phyloP scores from a whole-genome alignment of 2,888 invertebrate species.

The Xestia xanthographa region DNA sequence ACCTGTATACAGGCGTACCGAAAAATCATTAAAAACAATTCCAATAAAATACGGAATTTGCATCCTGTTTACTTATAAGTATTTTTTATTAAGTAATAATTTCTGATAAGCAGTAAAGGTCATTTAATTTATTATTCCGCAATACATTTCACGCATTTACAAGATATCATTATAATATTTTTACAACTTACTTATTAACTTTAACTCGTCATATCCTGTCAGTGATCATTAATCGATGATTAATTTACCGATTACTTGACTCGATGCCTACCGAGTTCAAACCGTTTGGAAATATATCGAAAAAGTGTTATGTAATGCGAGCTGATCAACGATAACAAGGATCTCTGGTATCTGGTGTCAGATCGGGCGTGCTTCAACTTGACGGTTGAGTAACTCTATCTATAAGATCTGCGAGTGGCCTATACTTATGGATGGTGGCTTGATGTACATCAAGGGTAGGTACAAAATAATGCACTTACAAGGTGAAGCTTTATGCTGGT shows the following conservation, averaged over 20 bases:
- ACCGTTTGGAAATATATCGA: constrained; percentile 44
- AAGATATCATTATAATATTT: constrained; percentile 14
- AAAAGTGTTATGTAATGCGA: constrained; percentile 57
- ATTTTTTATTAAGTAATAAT: not conserved
- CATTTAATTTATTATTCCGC: constrained; percentile 16
- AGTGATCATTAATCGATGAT: constrained; percentile 41
- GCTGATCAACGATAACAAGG: constrained; percentile 64
- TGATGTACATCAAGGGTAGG: constrained; percentile 45
- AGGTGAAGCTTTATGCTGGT: not conserved
- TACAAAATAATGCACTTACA: not conserved
- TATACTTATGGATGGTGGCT: constrained; percentile 45
- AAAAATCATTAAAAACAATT: not conserved
- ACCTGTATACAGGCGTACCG: not conserved
- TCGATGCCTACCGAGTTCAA: constrained; percentile 37
- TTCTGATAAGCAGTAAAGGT: constrained; percentile 3
- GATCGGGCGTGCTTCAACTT: constrained; percentile 65
- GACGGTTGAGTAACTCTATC: constrained; percentile 64
- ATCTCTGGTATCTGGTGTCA: constrained; percentile 64
- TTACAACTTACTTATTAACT: constrained; percentile 21
- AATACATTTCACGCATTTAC: not conserved
- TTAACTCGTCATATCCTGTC: constrained; percentile 48
- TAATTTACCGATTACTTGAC: constrained; percentile 41
- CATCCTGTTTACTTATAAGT: constrained; percentile 13
- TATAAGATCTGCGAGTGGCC: constrained; percentile 64
- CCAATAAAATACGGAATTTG: not conserved